Conservation (phyloP, 2,113 vertebrate species). For the Malurus alboscapulatus region DNA sequence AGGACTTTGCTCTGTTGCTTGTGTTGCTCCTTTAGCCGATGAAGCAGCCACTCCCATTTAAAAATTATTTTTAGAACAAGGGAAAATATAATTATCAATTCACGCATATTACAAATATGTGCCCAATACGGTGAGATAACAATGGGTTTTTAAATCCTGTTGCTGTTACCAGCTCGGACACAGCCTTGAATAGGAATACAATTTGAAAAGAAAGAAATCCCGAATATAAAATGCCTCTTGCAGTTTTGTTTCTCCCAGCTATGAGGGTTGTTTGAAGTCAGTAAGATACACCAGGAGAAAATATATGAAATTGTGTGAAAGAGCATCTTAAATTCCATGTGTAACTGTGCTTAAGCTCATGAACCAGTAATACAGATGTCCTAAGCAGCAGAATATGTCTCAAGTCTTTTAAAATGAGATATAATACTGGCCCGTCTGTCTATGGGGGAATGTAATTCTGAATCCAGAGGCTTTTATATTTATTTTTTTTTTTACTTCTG, state of each 20-base stretch:
- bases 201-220: neutral
- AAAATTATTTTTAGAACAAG: conserved; percentile 19
- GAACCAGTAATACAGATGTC: neutral
- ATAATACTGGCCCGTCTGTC: neutral
- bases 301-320: neutral
- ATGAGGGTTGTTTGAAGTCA: neutral
- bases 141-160: neutral
- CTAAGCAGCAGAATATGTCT: neutral
- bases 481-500: neutral
- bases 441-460: neutral
- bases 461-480: neutral
- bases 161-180: neutral
- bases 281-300: neutral
- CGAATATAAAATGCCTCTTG: neutral
- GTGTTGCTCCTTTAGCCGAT: neutral
- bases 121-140: neutral
- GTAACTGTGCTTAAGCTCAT: neutral
- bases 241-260: neutral
- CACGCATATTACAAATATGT: neutral
- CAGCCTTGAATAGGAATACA: neutral
- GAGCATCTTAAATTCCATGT: neutral
- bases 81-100: neutral
- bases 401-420: neutral
- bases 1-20: conserved; percentile 16
- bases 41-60: neutral